Evolutionary conservation across 1,140 invertebrate species (phyloP).

Genomic region (Cherax destructor): DNA sequence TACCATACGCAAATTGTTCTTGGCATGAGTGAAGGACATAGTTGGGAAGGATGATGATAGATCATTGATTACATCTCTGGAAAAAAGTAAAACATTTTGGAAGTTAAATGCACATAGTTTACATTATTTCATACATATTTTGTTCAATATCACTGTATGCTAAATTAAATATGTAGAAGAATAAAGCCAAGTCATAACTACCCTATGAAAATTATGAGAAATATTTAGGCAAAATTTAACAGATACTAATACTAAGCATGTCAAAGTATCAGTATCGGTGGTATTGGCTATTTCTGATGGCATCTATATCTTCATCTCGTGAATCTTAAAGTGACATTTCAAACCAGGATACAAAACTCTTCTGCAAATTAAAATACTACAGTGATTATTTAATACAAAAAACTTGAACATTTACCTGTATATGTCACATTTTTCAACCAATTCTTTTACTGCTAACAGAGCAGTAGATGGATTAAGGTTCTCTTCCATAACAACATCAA

Average conservation of each 20-base stretch:
- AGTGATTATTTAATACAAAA: neutral
- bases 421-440: slow-evolving; percentile 34
- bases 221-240: too few relatives aligned
- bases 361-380: neutral
- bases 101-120: neutral
- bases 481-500: slow-evolving; percentile 59
- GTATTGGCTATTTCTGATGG: too few relatives aligned
- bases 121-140: neutral
- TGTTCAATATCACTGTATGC: neutral
- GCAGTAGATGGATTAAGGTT: slow-evolving; percentile 54
- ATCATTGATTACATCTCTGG: slow-evolving; percentile 57
- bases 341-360: too few relatives aligned
- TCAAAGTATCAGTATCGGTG: too few relatives aligned
- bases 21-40: slow-evolving; percentile 53
- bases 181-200: too few relatives aligned
- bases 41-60: slow-evolving; percentile 61
- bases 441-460: slow-evolving; percentile 38
- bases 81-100: slow-evolving; percentile 1
- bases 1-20: slow-evolving; percentile 46
- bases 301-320: too few relatives aligned
- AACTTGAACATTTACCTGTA: slow-evolving; percentile 46
- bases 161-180: too few relatives aligned
- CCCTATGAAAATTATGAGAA: too few relatives aligned
- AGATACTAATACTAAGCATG: too few relatives aligned
- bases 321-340: too few relatives aligned